Evolutionary conservation across 2,888 invertebrate genomes (phyloP).

Genomic region (Thyatira batis): DNA sequence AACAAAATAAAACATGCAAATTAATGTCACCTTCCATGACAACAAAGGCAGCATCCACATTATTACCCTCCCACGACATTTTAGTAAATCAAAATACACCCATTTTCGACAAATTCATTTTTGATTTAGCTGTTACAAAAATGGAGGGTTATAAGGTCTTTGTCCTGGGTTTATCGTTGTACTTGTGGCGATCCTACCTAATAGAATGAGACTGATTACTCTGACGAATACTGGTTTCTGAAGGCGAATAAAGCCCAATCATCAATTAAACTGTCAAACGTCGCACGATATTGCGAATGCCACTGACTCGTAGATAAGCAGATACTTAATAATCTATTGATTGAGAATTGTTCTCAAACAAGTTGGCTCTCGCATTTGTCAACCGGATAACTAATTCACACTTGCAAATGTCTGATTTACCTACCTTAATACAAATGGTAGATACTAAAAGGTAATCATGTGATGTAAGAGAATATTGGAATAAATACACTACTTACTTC

Average conservation of each 20-base stretch:
- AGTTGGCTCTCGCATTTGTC: background rate
- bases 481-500: no score
- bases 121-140: background rate
- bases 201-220: constrained; percentile 39
- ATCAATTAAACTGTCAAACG: constrained; percentile 66
- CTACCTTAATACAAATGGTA: background rate
- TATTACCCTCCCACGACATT: background rate
- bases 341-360: background rate
- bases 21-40: background rate
- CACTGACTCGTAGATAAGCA: constrained; percentile 3
- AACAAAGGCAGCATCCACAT: background rate
- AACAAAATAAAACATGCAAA: background rate
- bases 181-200: constrained; percentile 14
- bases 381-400: background rate
- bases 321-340: constrained; percentile 1
- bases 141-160: background rate
- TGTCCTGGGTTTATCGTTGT: background rate
- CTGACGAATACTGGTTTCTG: constrained; percentile 46
- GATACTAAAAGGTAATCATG: no score
- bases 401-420: background rate
- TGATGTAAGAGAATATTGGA: no score
- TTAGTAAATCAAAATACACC: background rate
- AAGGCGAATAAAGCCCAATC: constrained; percentile 47
- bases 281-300: constrained; percentile 36
- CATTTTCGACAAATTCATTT: background rate